Base-by-base conservation (phyloP, 2,113 vertebrate species). In the Daubentonia madagascariensis region DNA sequence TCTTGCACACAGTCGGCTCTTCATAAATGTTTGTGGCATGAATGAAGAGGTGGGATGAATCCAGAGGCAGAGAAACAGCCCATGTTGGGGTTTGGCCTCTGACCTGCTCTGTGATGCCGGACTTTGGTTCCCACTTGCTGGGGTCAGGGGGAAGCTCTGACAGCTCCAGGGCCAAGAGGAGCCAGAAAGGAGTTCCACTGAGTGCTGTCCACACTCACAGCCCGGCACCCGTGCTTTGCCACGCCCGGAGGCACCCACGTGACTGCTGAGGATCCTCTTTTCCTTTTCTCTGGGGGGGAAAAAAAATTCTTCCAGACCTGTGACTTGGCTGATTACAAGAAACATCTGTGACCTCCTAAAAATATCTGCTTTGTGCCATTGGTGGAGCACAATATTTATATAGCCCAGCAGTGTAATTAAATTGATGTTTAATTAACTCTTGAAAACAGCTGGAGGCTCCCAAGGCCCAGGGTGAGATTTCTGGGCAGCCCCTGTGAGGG, bases 271-370 rank as follows among this genome's bases (percentile, higher is more conserved):
- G 81, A 83, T 8, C 67, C 63, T 83, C 28, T 78, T 20, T 87
- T 48, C 54, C 45, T 96, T 96, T 93, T 23, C 45, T 87, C 93
- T 13, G 78, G 63, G 73, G 40, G 28, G 54, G n/a, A 12, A 61
- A 76, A 83, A 50, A 52, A 32, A 54, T 70, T 78, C 78, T 87
- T 87, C 17, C 72, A 96, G 96, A 94, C 50, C 91, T 97, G 73
- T 79, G 84, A 95, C 88, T 97, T 95, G 70, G 95, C 89, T 98
- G 89, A 98, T 97, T 89, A 93, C 70, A 95, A 67, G 81, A 90
- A 98, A 97, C 97, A 97, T 96, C 97, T 98, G 96, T 70, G 73
- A 90, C 83, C 63, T 97, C 83, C 97, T 98, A 97, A 98, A 98
- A 98, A 98, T 97, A 98, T 86, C 94, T 85, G 91, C 92, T 96